Base-by-base conservation (phyloP, 1,140 invertebrate species). In the Drosophila pandora region DNA sequence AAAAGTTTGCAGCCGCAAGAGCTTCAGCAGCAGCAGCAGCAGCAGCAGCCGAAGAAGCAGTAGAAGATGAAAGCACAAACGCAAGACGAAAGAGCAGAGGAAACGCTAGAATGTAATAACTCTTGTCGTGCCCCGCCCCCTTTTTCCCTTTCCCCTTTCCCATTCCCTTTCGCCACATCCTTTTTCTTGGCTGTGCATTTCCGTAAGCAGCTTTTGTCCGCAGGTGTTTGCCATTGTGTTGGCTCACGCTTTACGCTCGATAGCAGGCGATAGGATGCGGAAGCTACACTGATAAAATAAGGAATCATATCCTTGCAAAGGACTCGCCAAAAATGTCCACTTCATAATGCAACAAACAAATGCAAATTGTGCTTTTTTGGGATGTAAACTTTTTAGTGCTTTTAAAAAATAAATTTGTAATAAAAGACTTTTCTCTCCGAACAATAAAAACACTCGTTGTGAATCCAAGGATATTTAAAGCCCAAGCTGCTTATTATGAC, bases 191-290 rank as follows among this genome's bases (percentile, higher is more conserved):
- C 56, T 73, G 57, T 65, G 68, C 73, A 67, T 88, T 88, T 73
- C 75, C 71, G 77, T 88, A 88, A 88, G 83, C 83, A 60, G 83
- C 79, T 88, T 88, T 88, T 79, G 83, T 88, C 72, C 83, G 83
- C 83, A 88, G 83, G 83, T 88, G 83, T 88, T 88, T 69, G 71
- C 83, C 61, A 68, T 83, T 88, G 83, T 88, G 83, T 88, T 88
- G 79, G 83, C 68, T 78, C 76, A 87, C 78, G 70, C 78, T 82
- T 70, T 70, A 58, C 61, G 71, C 72, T 53, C 49, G 45, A 60
- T 71, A 54, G 67, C 30, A 47, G 13, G 41, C 41, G 41, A 43
- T 17, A 13, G n/a, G 34, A 25, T 41, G 28, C 3, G 22, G 30
- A 30, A 5, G 23, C 8, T 12, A 13, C 65, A 48, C 60, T 68